Evolutionary conservation across 2,888 invertebrate genomes (phyloP), one percentile per base, ranked within the genome.

Genomic region (Caenorhabditis zanzibari): DNA sequence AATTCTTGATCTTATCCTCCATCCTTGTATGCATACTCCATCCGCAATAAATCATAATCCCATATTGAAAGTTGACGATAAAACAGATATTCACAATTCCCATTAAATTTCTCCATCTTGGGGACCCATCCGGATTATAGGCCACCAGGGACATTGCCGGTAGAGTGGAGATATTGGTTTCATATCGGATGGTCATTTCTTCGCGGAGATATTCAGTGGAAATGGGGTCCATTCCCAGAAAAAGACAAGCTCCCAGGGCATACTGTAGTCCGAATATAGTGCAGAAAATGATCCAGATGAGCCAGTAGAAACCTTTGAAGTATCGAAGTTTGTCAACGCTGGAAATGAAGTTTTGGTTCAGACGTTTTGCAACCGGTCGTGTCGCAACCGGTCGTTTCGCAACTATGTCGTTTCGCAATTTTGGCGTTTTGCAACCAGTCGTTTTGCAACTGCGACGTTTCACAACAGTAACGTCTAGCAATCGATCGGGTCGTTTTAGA

Each of bases 21-120:
- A 76, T 68, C 16, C 44, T 56, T 3, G 26, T 35, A 14, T 76
- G 44, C 66, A 68, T 68, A 1, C 26, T 28, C 44, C 66, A 41
- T 22, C 47, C 75, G 56, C 74, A 74, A 28, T 64, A 64, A 22
- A 74, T 32, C 54, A 74, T 74, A n/a, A 74, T 38, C 10, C 35
- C 28, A 41, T 74, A 74, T 12, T 73, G 73, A 26, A 58, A 26
- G 44, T 69, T 69, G 10, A 69, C 56, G 41, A 69, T 69, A 9
- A 38, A 69, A 22, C 54, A 54, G 19, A 69, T 69, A 41, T 54
- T 69, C 22, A 52, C 19, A 6, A 66, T 35, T 1, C 66, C 66
- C 49, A 49, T 52, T 1, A 66, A 9, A 52, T 35, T 35, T 22
- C 66, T 28, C 66, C 66, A 66, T 32, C 66, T 28, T 19, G 28